Base-by-base conservation (phyloP, 2,797 vertebrate genomes). In the Notolabrus celidotus region DNA sequence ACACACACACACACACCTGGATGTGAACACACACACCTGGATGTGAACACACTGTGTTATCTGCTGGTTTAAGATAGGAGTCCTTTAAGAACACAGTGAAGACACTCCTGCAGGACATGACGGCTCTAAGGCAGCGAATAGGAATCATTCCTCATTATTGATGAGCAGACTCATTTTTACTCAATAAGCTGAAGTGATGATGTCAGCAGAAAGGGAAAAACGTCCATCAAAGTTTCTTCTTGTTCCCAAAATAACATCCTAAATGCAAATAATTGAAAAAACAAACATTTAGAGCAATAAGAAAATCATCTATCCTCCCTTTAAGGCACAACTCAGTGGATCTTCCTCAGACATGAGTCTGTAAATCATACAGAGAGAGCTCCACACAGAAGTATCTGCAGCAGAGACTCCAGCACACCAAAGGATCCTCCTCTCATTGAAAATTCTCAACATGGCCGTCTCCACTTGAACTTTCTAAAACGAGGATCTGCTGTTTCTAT, bases 381-480 rank as follows among this genome's bases (percentile, higher is more conserved):
- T n/a, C n/a, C n/a, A 31, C 47, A 39, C 3, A 62, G 61, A 31
- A 9, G 7, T 8, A 53, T 43, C 2, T 0, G 22, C 20, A 25
- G 50, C 31, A 3, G 5, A 60, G 27, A 29, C 53, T 42, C 16
- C 10, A 41, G 29, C 38, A 63, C n/a, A 46, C 27, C 22, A 43
- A 56, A 46, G 16, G 39, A 36, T 31, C n/a, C n/a, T 23, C 6
- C 4, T 49, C 50, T 47, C 45, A 64, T 60, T 65, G 34, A 47
- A 71, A 33, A 80, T 74, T 76, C 61, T 58, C 34, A 51, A 31
- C 70, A 14, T 62, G 61, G 63, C 80, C 33, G 36, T 79, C 75
- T 72, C 63, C 2, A 51, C 53, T 56, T 66, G 60, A 88, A 76
- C 56, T 65, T 52, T 59, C 11, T 64, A 45, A 69, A 72, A 70